Percentiles rank a stretch among this genome's conserved stretches.
Evolutionary conservation across 2,888 invertebrate genomes (phyloP).

Genomic region (Campoletis raptor): DNA sequence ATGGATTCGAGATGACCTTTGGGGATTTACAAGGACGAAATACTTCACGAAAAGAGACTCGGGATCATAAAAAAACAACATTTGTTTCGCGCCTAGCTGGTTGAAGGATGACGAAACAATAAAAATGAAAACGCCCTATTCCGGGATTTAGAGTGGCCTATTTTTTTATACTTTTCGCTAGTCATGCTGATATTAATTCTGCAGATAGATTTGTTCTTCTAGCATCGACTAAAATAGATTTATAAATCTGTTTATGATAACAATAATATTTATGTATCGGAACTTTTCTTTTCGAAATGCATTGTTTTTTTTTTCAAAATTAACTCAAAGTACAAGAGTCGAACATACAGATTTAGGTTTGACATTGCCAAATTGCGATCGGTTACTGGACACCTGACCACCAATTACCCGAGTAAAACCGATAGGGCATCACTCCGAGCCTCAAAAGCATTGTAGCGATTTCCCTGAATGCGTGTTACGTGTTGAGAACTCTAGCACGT

Average conservation of each 20-base stretch:
- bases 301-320: too few species aligned
- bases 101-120: not conserved
- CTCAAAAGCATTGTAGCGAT: too few species aligned
- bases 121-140: slow-evolving; percentile 17
- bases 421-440: too few species aligned
- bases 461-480: not conserved
- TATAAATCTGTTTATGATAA: not conserved
- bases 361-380: too few species aligned
- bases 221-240: not conserved
- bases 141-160: not conserved
- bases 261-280: not conserved
- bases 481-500: not conserved
- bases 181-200: not conserved
- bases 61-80: slow-evolving; percentile 10
- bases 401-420: too few species aligned
- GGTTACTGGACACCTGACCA: too few species aligned
- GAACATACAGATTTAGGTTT: too few species aligned
- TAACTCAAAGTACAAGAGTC: too few species aligned
- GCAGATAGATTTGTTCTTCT: not conserved
- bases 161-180: not conserved
- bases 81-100: not conserved
- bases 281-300: not conserved
- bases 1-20: slow-evolving; percentile 48
- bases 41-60: not conserved
- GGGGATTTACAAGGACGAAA: slow-evolving; percentile 2